A percentile compares a stretch with the other conserved stretches of the same genome.
phyloP scores from a whole-genome alignment of 2,797 vertebrate species.

The Tragelaphus eurycerus region DNA sequence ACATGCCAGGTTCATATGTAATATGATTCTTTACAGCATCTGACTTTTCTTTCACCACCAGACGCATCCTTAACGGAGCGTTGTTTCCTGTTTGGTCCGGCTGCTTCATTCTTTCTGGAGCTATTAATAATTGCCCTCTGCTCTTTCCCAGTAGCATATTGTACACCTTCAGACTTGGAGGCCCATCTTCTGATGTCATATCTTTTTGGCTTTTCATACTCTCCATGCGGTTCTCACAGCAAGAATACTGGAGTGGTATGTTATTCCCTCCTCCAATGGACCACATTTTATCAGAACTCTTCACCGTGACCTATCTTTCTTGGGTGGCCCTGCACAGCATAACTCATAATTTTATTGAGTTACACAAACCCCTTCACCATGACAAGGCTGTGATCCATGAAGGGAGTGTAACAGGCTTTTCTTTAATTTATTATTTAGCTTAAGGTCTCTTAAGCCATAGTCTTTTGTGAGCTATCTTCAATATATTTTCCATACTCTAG shows the following conservation, averaged over 20 bases:
- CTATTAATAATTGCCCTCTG: not conserved
- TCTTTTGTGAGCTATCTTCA: not conserved
- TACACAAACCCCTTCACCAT: not conserved
- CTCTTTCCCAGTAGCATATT: not conserved
- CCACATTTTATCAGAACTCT: not conserved
- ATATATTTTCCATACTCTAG: not conserved
- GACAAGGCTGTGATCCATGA: not conserved
- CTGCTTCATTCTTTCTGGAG: not conserved
- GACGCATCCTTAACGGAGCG: fast-evolving
- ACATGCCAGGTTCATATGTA: not conserved
- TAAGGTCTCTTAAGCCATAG: not conserved
- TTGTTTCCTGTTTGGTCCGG: not conserved
- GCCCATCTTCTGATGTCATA: not conserved
- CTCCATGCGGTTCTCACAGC: not conserved
- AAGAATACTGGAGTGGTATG: not conserved
- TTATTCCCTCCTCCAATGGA: not conserved
- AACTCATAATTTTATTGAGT: not conserved
- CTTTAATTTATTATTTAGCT: not conserved
- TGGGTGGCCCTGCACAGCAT: not conserved
- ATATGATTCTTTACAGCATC: not conserved
- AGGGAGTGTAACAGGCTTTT: not conserved
- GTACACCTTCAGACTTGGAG: not conserved
- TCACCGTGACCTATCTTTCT: not conserved
- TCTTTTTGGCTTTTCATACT: not conserved
- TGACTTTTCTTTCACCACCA: not conserved